These are phyloP conservation scores for Monopis laevigella DNA, from an alignment of 2,888 invertebrate genomes.

Conservation along the genomic window DNA sequence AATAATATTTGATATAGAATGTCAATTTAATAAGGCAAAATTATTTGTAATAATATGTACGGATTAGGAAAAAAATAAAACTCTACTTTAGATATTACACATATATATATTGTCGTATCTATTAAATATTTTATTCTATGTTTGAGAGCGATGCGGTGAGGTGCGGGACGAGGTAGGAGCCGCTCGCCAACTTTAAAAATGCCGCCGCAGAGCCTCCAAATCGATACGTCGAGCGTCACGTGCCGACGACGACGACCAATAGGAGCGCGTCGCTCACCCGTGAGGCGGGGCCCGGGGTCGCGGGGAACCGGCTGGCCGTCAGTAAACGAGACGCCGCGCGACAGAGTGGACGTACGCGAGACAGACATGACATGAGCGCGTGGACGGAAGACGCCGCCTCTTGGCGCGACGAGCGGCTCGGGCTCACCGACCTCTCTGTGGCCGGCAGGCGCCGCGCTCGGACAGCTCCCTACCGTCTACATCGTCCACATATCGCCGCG, in stretches of 20 bases:
- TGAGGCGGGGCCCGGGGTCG: slow-evolving; percentile 28
- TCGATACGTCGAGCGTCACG: slow-evolving; percentile 79
- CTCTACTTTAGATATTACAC: too few species aligned
- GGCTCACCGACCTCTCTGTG: slow-evolving; percentile 46
- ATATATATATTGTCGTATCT: too few species aligned
- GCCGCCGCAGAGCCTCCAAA: slow-evolving; percentile 82
- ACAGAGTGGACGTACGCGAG: slow-evolving; percentile 29
- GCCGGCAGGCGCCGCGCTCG: slow-evolving; percentile 43
- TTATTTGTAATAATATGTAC: too few species aligned
- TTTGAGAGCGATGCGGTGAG: too few species aligned
- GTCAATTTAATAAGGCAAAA: too few species aligned
- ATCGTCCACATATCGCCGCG: slow-evolving; percentile 68
- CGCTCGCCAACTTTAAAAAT: slow-evolving; percentile 77
- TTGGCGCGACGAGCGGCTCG: slow-evolving; percentile 56
- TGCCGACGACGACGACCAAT: slow-evolving; percentile 65
- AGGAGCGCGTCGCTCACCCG: slow-evolving; percentile 29
- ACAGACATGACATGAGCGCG: slow-evolving; percentile 58
- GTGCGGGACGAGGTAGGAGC: slow-evolving; percentile 40
- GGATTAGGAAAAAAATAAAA: too few species aligned
- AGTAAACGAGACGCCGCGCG: slow-evolving; percentile 45
- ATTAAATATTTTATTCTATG: too few species aligned
- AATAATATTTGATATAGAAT: too few species aligned
- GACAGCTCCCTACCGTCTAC: slow-evolving; percentile 72
- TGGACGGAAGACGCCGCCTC: slow-evolving; percentile 56
- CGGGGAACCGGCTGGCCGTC: slow-evolving; percentile 32